phyloP scores from a whole-genome alignment of 2,113 vertebrate species.

The Pteropus alecto region DNA sequence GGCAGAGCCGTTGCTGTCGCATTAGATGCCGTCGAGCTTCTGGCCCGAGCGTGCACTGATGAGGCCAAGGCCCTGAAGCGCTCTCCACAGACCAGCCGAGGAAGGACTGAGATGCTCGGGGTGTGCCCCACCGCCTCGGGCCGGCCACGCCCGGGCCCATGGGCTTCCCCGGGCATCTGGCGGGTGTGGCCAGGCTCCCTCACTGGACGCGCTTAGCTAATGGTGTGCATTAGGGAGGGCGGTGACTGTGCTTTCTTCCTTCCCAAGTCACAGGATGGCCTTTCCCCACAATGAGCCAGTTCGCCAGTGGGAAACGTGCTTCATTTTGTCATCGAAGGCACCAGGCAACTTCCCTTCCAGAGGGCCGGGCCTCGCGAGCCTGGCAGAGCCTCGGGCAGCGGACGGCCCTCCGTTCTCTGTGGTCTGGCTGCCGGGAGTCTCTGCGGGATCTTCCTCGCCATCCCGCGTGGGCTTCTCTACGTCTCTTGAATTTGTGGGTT shows the following conservation, averaged over 20 bases:
- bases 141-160: not conserved
- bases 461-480: not conserved
- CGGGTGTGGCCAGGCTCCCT: not conserved
- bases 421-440: too few species aligned
- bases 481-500: not conserved
- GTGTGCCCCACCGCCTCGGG: not conserved
- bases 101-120: conserved; percentile 30
- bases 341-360: not conserved
- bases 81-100: conserved; percentile 42
- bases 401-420: too few species aligned
- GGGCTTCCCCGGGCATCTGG: too few species aligned
- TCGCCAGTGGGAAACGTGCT: not conserved
- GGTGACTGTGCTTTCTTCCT: not conserved
- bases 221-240: not conserved
- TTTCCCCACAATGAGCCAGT: not conserved
- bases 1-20: conserved; percentile 69
- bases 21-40: conserved; percentile 66
- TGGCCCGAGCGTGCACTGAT: conserved; percentile 76
- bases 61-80: conserved; percentile 43
- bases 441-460: not conserved
- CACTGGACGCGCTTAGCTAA: conserved; percentile 54
- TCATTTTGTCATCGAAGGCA: not conserved
- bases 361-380: not conserved
- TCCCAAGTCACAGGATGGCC: not conserved
- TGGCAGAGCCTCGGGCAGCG: not conserved